Evolutionary conservation across 2,113 vertebrate genomes (phyloP), one percentile per base, ranked within the genome.

Genomic region (Cryptomyrus ogoouensis): DNA sequence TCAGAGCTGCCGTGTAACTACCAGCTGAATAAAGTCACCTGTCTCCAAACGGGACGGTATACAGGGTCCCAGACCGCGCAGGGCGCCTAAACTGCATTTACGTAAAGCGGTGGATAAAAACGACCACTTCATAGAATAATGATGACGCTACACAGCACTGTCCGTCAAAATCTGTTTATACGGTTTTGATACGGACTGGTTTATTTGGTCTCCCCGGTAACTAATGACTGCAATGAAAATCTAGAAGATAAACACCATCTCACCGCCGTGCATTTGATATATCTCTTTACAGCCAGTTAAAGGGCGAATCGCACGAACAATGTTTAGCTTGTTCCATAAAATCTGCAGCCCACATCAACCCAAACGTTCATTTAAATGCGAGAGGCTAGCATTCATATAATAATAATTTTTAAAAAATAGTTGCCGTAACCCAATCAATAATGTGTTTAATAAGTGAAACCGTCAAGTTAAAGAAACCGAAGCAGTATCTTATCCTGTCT

Each of bases 401-500:
- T 87, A 53, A 17, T 21, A 52, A n/a, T 35, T 35, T 35, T 35
- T 35, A 1, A 1, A 1, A 35, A 35, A 35, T 35, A 35, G n/a
- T 27, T 66, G 58, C 8, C 58, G 58, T 70, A 70, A 70, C 3
- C n/a, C n/a, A 70, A 31, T 70, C 62, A 70, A 31, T 70, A 70
- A 27, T 53, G 15, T 27, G 8, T 27, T 50, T 50, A 86, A 49
- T 49, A 27, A 27, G 24, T 27, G 47, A 49, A 86, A 13, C 83
- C 7, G 47, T 17, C 13, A 47, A 84, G 24, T 50, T 15, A 87
- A 52, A 87, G 13, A 97, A 96, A 96, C 95, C 96, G 96, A 94
- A 96, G 95, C 96, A 95, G 92, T 96, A 95, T 95, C 95, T 96
- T 95, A 94, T 94, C 91, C 95, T 92, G 93, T 94, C 92, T 96